A percentile compares a stretch with the other conserved stretches of the same genome.
Conservation (phyloP, 2,113 vertebrate genomes). For the Bujurquina vittata region DNA sequence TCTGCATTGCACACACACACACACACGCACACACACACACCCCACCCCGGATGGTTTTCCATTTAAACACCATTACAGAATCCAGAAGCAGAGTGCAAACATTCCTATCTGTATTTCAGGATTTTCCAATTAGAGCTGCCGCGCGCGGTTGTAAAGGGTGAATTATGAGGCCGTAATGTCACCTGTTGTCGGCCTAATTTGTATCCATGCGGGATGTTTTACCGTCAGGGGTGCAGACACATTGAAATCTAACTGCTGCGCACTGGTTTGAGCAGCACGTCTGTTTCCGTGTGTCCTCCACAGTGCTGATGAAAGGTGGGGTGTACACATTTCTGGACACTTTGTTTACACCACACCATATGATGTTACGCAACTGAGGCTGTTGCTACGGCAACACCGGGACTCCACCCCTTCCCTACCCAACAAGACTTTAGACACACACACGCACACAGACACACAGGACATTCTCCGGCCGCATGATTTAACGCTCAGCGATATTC, state of each 20-base stretch:
- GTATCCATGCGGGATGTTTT: neutral
- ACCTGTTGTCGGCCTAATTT: conserved; percentile 8
- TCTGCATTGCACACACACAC: neutral
- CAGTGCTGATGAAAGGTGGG: conserved; percentile 6
- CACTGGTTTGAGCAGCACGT: neutral
- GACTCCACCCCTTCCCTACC: conserved; percentile 33
- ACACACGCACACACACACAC: conserved; percentile 1
- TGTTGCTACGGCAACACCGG: conserved; percentile 68
- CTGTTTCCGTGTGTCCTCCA: neutral
- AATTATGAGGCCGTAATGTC: conserved; percentile 23
- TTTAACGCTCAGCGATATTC: conserved; percentile 19
- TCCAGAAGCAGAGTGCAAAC: conserved; percentile 9
- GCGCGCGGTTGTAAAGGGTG: neutral
- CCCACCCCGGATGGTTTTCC: conserved; percentile 11
- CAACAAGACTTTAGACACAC: conserved; percentile 10
- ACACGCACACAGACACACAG: conserved; percentile 24
- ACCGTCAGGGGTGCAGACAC: too few relatives aligned
- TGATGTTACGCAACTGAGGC: conserved; percentile 78
- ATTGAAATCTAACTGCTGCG: neutral
- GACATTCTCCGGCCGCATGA: conserved; percentile 27
- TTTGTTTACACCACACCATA: conserved; percentile 75
- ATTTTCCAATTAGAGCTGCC: conserved; percentile 13
- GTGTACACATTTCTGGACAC: conserved; percentile 29
- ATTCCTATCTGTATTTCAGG: conserved; percentile 26
- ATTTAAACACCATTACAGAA: conserved; percentile 14